Evolutionary conservation across 2,113 vertebrate genomes (phyloP).

Genomic region (Percopsis transmontana): DNA sequence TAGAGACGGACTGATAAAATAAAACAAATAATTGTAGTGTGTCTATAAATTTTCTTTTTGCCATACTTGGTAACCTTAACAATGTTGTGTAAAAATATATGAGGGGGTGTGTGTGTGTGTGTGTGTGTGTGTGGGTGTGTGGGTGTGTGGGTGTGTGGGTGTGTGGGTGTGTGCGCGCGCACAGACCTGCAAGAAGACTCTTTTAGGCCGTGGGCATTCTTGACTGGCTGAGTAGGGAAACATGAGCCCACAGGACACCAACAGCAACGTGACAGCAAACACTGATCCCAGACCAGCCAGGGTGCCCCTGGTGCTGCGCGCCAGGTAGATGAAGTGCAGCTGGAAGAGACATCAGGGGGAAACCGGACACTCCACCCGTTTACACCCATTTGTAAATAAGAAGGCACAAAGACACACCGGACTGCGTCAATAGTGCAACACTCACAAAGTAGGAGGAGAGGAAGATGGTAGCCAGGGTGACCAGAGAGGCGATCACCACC

Average conservation of each 20-base stretch:
- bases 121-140: neutral
- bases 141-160: neutral
- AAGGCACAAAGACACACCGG: neutral
- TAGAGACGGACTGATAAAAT: too few species aligned
- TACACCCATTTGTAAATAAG: neutral
- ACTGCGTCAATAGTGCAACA: neutral
- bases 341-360: slow-evolving; percentile 62
- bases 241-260: slow-evolving; percentile 88
- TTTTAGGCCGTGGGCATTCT: slow-evolving; percentile 87
- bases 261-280: slow-evolving; percentile 80
- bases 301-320: slow-evolving; percentile 85
- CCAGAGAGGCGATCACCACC: slow-evolving; percentile 84
- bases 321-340: slow-evolving; percentile 94
- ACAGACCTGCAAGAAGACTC: slow-evolving; percentile 91
- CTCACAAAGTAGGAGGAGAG: slow-evolving; percentile 95
- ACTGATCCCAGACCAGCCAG: slow-evolving; percentile 79
- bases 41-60: too few species aligned
- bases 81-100: too few species aligned
- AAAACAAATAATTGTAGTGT: too few species aligned
- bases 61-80: too few species aligned
- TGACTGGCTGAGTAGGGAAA: slow-evolving; percentile 88
- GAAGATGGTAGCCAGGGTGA: slow-evolving; percentile 82
- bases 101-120: too few species aligned
- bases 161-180: slow-evolving; percentile 2
- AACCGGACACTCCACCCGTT: neutral